Percentiles rank a stretch among this genome's conserved stretches.
phyloP scores from a whole-genome alignment of 2,113 vertebrate species.

The Merops nubicus region DNA sequence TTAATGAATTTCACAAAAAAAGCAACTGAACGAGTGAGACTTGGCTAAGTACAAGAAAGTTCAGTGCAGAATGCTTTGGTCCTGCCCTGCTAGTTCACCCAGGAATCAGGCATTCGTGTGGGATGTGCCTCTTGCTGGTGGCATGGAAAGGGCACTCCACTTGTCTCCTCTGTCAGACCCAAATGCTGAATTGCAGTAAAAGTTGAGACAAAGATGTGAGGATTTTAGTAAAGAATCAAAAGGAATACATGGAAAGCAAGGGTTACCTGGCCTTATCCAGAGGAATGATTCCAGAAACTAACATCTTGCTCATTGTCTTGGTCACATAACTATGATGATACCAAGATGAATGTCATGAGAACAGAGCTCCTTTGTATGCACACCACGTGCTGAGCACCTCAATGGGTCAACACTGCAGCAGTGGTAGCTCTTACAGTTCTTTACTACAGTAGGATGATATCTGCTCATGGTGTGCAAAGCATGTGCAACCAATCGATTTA shows the following conservation, averaged over 20 bases:
- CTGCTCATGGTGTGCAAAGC: not conserved
- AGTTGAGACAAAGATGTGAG: not conserved
- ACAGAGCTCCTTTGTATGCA: not conserved
- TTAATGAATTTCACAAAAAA: not conserved
- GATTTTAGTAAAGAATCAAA: not conserved
- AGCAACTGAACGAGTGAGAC: not conserved
- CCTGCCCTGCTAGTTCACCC: not conserved
- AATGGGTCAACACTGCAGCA: not conserved
- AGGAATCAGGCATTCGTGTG: no score
- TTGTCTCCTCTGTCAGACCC: not conserved
- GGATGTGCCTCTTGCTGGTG: not conserved
- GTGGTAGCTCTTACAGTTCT: not conserved
- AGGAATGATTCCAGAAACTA: not conserved
- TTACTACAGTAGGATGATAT: not conserved
- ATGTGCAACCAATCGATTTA: accelerated
- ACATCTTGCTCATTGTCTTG: not conserved
- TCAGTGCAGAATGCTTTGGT: not conserved
- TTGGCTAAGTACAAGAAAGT: not conserved
- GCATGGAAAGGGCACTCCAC: not conserved
- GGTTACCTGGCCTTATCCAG: not conserved
- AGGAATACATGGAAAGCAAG: not conserved
- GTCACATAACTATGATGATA: not conserved
- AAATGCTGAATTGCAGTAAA: not conserved
- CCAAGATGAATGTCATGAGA: not conserved
- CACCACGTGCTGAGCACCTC: not conserved